These are phyloP conservation scores for Silvanus unidentatus DNA, from an alignment of 2,888 invertebrate genomes.

Conservation along the genomic window DNA sequence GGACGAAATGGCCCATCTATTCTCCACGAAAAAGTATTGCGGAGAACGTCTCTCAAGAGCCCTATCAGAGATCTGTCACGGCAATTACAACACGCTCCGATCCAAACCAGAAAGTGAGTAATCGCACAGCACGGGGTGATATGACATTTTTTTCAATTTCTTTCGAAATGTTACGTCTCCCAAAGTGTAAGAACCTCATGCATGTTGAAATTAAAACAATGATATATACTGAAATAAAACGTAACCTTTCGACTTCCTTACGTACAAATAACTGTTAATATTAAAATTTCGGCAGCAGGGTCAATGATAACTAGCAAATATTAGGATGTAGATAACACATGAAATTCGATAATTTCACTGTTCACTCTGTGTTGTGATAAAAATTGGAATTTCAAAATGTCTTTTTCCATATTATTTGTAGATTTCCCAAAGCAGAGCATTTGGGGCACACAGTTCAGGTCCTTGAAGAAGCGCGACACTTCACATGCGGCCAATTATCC, in stretches of 20 bases:
- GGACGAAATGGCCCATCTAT: constrained; percentile 11
- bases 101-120: constrained; percentile 26
- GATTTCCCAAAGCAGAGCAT: constrained; percentile 18
- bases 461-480: constrained; percentile 12
- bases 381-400: too few species aligned
- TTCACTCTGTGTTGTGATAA: too few species aligned
- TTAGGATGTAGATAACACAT: too few species aligned
- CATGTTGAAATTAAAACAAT: too few species aligned
- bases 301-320: too few species aligned
- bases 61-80: constrained; percentile 29
- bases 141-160: too few species aligned
- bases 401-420: constrained; percentile 7
- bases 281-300: background rate
- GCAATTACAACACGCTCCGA: constrained; percentile 31
- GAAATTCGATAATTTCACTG: too few species aligned
- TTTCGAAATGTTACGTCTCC: too few species aligned
- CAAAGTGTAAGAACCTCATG: too few species aligned
- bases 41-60: constrained; percentile 22
- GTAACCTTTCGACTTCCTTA: too few species aligned
- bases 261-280: background rate
- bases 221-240: too few species aligned
- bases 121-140: too few species aligned
- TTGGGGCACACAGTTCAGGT: constrained; percentile 30
- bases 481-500: constrained; percentile 17
- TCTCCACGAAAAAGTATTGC: constrained; percentile 15